phyloP scores from a whole-genome alignment of 2,888 invertebrate genomes.

The Apamea anceps region DNA sequence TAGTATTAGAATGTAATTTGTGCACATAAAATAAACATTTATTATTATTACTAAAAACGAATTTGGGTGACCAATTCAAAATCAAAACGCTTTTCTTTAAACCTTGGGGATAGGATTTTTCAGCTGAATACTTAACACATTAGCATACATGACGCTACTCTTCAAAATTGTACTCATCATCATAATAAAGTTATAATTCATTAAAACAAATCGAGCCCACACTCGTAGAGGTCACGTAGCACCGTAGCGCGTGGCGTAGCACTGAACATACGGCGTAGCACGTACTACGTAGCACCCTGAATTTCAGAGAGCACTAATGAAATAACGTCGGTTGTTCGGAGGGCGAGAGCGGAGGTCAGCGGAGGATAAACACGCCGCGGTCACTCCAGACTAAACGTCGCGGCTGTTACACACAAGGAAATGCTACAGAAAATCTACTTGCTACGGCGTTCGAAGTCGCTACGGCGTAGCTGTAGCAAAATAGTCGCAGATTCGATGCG shows the following conservation, averaged over 20 bases:
- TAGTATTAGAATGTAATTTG: neutral
- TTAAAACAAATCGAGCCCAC: neutral
- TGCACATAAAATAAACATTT: neutral
- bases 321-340: neutral
- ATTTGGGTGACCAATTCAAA: neutral
- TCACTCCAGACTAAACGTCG: neutral
- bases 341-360: neutral
- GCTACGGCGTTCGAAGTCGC: neutral
- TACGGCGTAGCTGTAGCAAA: neutral
- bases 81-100: neutral
- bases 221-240: conserved; percentile 7
- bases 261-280: conserved; percentile 1
- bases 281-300: neutral
- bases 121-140: neutral
- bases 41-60: neutral
- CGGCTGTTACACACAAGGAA: neutral
- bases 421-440: neutral
- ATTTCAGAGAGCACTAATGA: conserved; percentile 12
- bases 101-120: neutral
- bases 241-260: conserved; percentile 2
- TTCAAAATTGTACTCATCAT: neutral
- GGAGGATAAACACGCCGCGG: neutral
- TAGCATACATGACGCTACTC: neutral
- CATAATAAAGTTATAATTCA: neutral
- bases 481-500: neutral